These are phyloP conservation scores for Drosophila pseudoananassae DNA, from an alignment of 1,140 invertebrate species.

Conservation along the genomic window DNA sequence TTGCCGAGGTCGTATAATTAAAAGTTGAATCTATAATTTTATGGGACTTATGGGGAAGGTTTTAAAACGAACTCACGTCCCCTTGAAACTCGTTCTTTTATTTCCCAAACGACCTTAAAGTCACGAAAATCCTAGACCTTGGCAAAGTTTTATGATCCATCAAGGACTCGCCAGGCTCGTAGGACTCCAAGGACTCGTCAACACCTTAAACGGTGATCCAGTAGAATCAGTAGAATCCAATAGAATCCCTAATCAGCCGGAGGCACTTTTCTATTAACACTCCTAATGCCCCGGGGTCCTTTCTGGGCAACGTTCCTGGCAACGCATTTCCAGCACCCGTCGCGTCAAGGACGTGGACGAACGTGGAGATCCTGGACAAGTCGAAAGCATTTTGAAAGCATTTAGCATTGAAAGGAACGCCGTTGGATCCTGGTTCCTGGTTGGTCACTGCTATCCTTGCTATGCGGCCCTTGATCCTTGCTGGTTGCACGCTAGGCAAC, in stretches of 20 bases:
- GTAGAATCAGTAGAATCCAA: slow-evolving; percentile 2
- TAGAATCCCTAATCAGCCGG: slow-evolving; percentile 23
- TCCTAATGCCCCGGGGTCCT: slow-evolving; percentile 63
- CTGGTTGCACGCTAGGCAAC: slow-evolving; percentile 72
- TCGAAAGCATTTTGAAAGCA: slow-evolving; percentile 66
- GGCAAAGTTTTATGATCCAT: slow-evolving; percentile 11
- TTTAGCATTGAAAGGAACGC: slow-evolving; percentile 21
- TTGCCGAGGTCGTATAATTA: slow-evolving; percentile 1
- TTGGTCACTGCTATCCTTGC: neutral
- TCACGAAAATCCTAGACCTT: slow-evolving; percentile 1
- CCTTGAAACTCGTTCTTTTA: neutral
- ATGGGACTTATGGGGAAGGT: too few relatives aligned
- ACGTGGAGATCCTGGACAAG: neutral
- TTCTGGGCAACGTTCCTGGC: slow-evolving; percentile 50
- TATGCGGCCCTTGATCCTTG: slow-evolving; percentile 8
- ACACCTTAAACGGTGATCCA: slow-evolving; percentile 51
- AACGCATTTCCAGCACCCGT: slow-evolving; percentile 25
- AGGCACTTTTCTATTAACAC: slow-evolving; percentile 77
- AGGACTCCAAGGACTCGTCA: slow-evolving; percentile 27
- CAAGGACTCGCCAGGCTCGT: slow-evolving; percentile 1
- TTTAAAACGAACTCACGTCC: neutral
- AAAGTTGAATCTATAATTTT: neutral
- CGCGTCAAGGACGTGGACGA: slow-evolving; percentile 20
- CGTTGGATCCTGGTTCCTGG: slow-evolving; percentile 9
- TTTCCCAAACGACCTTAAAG: slow-evolving; percentile 9